These are phyloP conservation scores for Eutrigla gurnardus DNA, from an alignment of 2,797 vertebrate genomes.

Conservation along the genomic window DNA sequence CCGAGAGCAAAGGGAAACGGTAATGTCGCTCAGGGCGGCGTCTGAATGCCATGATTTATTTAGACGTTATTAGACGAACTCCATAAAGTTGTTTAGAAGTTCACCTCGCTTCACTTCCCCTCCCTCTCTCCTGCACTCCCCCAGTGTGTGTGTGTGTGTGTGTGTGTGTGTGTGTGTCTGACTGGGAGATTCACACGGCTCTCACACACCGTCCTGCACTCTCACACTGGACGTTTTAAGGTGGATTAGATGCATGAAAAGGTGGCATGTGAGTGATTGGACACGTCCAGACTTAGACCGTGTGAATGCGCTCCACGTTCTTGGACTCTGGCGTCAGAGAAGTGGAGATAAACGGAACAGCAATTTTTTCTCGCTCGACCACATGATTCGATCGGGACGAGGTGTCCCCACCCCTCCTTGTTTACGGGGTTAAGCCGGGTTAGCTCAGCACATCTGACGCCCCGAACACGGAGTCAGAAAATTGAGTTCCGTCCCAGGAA, in stretches of 20 bases:
- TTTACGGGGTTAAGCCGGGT: conserved; percentile 64
- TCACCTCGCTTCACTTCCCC: conserved; percentile 47
- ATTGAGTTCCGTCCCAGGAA: conserved; percentile 48
- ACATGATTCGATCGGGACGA: conserved; percentile 46
- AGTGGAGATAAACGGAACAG: conserved; percentile 48
- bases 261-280: neutral
- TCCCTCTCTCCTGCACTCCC: neutral
- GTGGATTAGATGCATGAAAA: conserved; percentile 13
- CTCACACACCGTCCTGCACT: conserved; percentile 20
- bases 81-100: conserved; percentile 66
- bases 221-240: conserved; percentile 5
- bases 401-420: conserved; percentile 35
- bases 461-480: conserved; percentile 57
- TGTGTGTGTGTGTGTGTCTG: neutral
- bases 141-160: no score
- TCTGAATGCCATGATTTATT: conserved; percentile 72
- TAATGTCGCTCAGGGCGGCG: conserved; percentile 50
- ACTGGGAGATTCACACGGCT: conserved; percentile 27
- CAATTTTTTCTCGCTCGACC: conserved; percentile 30
- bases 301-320: conserved; percentile 4
- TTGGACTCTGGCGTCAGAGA: conserved; percentile 24
- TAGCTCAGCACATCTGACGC: conserved; percentile 55
- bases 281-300: neutral
- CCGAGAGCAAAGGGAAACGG: conserved; percentile 52
- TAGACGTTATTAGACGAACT: conserved; percentile 58